A percentile compares a stretch with the other conserved stretches of the same genome.
These are phyloP conservation scores for Sander vitreus DNA, from an alignment of 2,113 vertebrate genomes.

Conservation along the genomic window DNA sequence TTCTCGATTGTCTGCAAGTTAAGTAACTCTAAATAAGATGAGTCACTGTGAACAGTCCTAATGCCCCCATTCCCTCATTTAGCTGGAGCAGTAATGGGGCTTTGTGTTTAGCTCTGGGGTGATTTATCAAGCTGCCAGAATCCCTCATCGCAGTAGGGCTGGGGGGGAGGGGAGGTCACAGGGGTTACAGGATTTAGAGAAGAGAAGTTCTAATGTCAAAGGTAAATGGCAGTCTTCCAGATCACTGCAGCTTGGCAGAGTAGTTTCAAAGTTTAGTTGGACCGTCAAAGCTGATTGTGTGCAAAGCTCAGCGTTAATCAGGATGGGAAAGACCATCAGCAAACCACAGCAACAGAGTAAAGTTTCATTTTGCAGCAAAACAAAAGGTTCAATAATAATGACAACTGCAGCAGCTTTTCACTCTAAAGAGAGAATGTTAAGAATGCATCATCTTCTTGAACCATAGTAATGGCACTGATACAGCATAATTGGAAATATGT, in stretches of 20 bases:
- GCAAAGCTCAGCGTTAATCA: slow-evolving; percentile 19
- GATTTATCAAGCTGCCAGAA: slow-evolving; percentile 59
- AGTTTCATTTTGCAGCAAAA: slow-evolving; percentile 20
- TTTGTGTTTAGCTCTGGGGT: slow-evolving; percentile 54
- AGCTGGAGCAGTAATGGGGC: slow-evolving; percentile 35
- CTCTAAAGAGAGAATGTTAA: neutral
- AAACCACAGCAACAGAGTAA: slow-evolving; percentile 22
- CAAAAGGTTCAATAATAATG: neutral
- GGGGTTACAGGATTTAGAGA: slow-evolving; percentile 47
- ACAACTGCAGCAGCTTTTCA: slow-evolving; percentile 1
- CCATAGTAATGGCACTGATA: neutral
- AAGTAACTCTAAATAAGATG: slow-evolving; percentile 17
- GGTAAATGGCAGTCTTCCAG: slow-evolving; percentile 62
- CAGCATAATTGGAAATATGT: slow-evolving; percentile 4
- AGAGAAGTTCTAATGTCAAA: slow-evolving; percentile 58
- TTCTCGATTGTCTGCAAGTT: slow-evolving; percentile 1
- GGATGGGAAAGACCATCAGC: neutral
- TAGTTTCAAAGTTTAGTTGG: slow-evolving; percentile 42
- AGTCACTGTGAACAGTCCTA: slow-evolving; percentile 14
- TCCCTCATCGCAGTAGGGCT: slow-evolving; percentile 37
- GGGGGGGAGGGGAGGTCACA: slow-evolving; percentile 26
- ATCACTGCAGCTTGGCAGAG: slow-evolving; percentile 29
- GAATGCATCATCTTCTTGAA: neutral
- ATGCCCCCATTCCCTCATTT: slow-evolving; percentile 39
- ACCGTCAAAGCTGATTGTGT: slow-evolving; percentile 50